Evolutionary conservation across 2,113 vertebrate species (phyloP).

Genomic region (Emydocephalus ijimae): DNA sequence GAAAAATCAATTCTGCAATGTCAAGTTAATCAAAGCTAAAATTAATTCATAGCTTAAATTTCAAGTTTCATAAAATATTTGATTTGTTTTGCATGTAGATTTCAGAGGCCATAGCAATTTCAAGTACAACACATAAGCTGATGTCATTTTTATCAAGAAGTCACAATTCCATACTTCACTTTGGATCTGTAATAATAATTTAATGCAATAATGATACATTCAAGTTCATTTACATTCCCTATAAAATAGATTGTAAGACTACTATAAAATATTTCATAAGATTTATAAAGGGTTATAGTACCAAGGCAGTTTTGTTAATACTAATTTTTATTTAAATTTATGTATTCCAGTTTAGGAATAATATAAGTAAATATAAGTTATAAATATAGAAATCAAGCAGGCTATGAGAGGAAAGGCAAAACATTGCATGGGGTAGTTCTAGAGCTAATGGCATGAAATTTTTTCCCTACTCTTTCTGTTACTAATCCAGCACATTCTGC

Average conservation of each 20-base stretch:
- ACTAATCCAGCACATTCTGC: background rate
- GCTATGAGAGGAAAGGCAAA: background rate
- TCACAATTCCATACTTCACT: background rate
- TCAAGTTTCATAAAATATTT: background rate
- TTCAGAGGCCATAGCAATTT: background rate
- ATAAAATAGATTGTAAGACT: background rate
- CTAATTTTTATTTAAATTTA: background rate
- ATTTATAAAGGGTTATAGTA: background rate
- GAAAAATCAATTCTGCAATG: background rate
- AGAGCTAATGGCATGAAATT: background rate
- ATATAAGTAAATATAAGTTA: background rate
- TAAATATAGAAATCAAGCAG: background rate
- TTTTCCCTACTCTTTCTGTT: background rate
- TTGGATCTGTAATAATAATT: background rate
- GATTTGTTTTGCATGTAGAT: background rate
- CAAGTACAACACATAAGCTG: background rate
- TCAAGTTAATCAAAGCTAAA: background rate
- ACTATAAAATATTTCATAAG: background rate
- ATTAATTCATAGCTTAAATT: background rate
- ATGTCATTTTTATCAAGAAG: background rate
- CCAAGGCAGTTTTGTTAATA: background rate
- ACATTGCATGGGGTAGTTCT: background rate
- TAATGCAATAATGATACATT: background rate
- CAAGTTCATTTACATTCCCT: background rate
- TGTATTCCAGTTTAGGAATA: background rate